A percentile compares a stretch with the other conserved stretches of the same genome.
phyloP scores from a whole-genome alignment of 2,797 vertebrate genomes.

The Malacoctenus gilli region DNA sequence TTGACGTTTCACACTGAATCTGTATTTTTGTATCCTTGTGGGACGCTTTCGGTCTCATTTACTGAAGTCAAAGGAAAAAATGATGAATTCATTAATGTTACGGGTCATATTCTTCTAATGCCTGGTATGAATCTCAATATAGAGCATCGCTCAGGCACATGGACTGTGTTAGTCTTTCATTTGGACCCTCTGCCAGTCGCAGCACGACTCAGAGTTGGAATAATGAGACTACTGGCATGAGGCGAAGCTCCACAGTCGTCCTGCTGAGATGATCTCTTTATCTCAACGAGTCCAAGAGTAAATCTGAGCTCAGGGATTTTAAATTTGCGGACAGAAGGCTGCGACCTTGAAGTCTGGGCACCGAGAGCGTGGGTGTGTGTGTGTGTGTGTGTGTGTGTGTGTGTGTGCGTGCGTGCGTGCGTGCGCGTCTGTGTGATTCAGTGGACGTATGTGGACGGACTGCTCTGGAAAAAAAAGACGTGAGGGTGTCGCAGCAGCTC shows the following conservation, averaged over 20 bases:
- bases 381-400: slow-evolving; percentile 14
- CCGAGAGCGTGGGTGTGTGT: slow-evolving; percentile 12
- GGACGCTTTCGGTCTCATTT: slow-evolving; percentile 25
- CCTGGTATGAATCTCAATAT: slow-evolving; percentile 17
- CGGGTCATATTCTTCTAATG: slow-evolving; percentile 2
- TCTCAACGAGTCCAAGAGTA: slow-evolving; percentile 42
- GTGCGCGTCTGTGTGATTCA: slow-evolving; percentile 16
- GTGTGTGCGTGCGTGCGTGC: no score
- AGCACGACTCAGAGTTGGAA: slow-evolving; percentile 53
- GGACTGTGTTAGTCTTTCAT: slow-evolving; percentile 42
- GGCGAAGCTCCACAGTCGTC: slow-evolving; percentile 21
- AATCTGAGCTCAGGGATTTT: slow-evolving; percentile 50
- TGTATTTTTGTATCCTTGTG: no score
- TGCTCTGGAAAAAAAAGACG: slow-evolving; percentile 34
- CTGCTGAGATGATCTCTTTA: slow-evolving; percentile 65
- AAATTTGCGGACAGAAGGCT: slow-evolving; percentile 35
- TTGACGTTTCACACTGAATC: no score
- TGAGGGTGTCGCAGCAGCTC: slow-evolving; percentile 29
- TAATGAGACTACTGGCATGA: slow-evolving; percentile 53
- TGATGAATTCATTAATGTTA: slow-evolving; percentile 8
- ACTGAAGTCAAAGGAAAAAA: slow-evolving; percentile 9
- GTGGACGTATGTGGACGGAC: slow-evolving; percentile 7
- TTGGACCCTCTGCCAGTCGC: slow-evolving; percentile 53
- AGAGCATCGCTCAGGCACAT: slow-evolving; percentile 17
- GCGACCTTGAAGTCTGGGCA: slow-evolving; percentile 60